phyloP scores from a whole-genome alignment of 2,888 invertebrate species.

The Drosophila siamana region DNA sequence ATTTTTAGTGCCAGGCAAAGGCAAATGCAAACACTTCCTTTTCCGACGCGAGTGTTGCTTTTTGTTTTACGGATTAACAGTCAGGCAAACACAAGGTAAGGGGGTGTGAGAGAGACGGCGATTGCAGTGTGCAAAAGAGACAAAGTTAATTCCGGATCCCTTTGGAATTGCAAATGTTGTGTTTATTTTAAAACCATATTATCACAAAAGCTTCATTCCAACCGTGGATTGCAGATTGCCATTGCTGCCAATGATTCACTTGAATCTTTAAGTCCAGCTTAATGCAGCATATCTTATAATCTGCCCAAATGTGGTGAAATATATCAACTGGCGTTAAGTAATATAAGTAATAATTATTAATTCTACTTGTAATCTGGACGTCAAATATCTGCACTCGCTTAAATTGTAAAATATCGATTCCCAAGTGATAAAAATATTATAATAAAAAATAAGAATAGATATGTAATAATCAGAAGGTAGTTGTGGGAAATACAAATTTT shows the following conservation, averaged over 20 bases:
- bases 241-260: background rate
- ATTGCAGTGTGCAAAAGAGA: constrained; percentile 3
- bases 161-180: constrained; percentile 64
- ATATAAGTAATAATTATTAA: too few species aligned
- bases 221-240: constrained; percentile 1
- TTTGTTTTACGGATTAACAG: constrained; percentile 45
- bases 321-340: too few species aligned
- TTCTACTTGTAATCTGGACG: too few species aligned
- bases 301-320: too few species aligned
- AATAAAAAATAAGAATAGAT: too few species aligned
- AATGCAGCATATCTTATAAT: background rate
- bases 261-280: background rate
- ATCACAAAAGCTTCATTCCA: constrained; percentile 12
- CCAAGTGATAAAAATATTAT: too few species aligned
- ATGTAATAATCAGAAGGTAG: too few species aligned
- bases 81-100: constrained; percentile 4
- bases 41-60: constrained; percentile 21
- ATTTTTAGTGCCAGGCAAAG: constrained; percentile 72
- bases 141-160: constrained; percentile 57
- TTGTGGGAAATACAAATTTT: too few species aligned
- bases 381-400: too few species aligned
- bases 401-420: too few species aligned
- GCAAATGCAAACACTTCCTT: constrained; percentile 68
- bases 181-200: constrained; percentile 48
- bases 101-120: background rate